Evolutionary conservation across 2,113 vertebrate species (phyloP), one percentile per base, ranked within the genome.

Genomic region (Alaudala cheleensis): DNA sequence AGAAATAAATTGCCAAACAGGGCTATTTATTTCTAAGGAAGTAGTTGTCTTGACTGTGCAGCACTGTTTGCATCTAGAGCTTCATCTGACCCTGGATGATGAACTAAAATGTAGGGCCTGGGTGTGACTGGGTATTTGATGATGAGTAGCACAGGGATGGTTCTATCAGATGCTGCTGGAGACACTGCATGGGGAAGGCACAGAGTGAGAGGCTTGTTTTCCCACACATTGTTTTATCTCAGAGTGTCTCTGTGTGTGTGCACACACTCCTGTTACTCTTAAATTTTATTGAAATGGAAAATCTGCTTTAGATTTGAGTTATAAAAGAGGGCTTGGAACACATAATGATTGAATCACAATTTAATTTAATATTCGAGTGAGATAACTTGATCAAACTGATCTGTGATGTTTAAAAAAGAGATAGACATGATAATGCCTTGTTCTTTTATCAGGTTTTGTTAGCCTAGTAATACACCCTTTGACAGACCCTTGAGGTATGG

Each of bases 131-230:
- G 10, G 8, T 25, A 6, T 62, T 47, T 70, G 42, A 19, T 74
- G 17, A 54, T 44, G 23, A 65, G 49, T 23, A 74, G 56, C 51
- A 21, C 9, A 39, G 21, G 14, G 23, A n/a, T 74, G 44, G 14
- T 44, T 86, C n/a, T 31, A 14, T 24, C 67, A 64, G 61, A n/a
- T 86, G 74, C 61, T 73, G 34, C 42, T 57, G 18, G 26, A 80
- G 33, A 44, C 19, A 5, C 44, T 58, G 19, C 69, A n/a, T 7
- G 15, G 44, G 49, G n/a, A 81, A 0, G 0, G 12, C 4, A 1
- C n/a, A n/a, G 29, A 84, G 26, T 4, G 12, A 81, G n/a, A 65
- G 13, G 9, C 10, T 88, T 49, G 3, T 76, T 90, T 51, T 67
- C 44, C 44, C 29, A 19, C 3, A 6, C 10, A 1, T 13, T 28